Evolutionary conservation across 2,888 invertebrate genomes (phyloP), one percentile per base, ranked within the genome.

Genomic region (Ochropleura leucogaster): DNA sequence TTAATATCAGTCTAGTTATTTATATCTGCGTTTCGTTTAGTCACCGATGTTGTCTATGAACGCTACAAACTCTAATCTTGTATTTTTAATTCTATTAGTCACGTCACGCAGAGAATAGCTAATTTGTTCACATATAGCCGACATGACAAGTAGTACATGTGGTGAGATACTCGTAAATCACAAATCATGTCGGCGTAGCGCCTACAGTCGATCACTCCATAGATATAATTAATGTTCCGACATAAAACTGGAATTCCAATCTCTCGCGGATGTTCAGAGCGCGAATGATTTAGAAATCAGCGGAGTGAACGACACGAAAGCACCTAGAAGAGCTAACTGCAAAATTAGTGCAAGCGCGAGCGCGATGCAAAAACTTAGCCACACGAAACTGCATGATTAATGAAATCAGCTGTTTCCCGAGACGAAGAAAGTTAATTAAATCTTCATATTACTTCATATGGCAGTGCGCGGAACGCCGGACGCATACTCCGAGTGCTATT

Each of bases 351-450:
- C 88, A 87, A 76, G 87, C 75, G 85, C 86, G 85, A 85, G 81
- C 80, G 74, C 83, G 72, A 77, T 87, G 88, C 89, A 93, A 91
- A 92, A 93, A 92, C 77, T 76, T 85, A 76, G 79, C 83, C 85
- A 87, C 89, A 89, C 90, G 90, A 92, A 90, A 91, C 90, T 87
- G 92, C 88, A 92, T 92, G 89, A 89, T 89, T 93, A 93, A 93
- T 90, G 85, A 92, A 89, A 95, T 93, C 94, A 94, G 94, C 94
- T 94, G 94, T 93, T 94, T 87, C 89, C 85, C 85, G 81, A 87
- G 86, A 89, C 89, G 87, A 92, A 90, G 90, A 91, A 92, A 93
- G 91, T 91, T 91, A 91, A 93, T 92, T 92, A 91, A 90, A 86
- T 87, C 88, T 88, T 88, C 87, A 85, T 88, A 89, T 91, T 91